Evolutionary conservation across 2,888 invertebrate genomes (phyloP).

Genomic region (Osedax fenrisi): DNA sequence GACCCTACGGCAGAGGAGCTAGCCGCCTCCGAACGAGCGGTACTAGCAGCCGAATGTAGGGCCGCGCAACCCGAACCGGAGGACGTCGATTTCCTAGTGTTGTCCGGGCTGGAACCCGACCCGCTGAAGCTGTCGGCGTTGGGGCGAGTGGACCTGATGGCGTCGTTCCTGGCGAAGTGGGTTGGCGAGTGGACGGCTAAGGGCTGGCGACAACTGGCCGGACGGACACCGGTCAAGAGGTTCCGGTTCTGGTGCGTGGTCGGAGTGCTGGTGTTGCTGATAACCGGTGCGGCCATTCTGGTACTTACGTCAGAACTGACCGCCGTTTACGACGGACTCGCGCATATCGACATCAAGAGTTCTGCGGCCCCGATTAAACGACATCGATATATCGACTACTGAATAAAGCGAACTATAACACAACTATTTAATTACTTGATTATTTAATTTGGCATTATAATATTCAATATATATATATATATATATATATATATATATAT

Average conservation of each 20-base stretch:
- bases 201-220: not conserved
- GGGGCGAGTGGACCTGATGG: not conserved
- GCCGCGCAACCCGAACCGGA: not conserved
- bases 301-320: not conserved
- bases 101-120: not conserved
- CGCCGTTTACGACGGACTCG: not conserved
- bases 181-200: not conserved
- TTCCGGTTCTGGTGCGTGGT: not conserved
- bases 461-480: too few species aligned
- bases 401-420: too few species aligned
- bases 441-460: too few species aligned
- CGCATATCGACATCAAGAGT: not conserved
- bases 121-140: not conserved
- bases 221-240: not conserved
- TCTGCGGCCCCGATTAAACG: too few species aligned
- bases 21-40: not conserved
- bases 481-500: not conserved
- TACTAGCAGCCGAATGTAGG: not conserved
- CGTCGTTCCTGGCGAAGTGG: not conserved
- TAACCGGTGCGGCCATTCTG: not conserved
- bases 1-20: not conserved
- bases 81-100: not conserved
- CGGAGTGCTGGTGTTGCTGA: not conserved
- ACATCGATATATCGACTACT: too few species aligned
- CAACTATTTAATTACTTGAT: too few species aligned